Percentiles rank a stretch among this genome's conserved stretches.
phyloP scores from a whole-genome alignment of 2,888 invertebrate genomes.

The Sarcophaga rosellei region DNA sequence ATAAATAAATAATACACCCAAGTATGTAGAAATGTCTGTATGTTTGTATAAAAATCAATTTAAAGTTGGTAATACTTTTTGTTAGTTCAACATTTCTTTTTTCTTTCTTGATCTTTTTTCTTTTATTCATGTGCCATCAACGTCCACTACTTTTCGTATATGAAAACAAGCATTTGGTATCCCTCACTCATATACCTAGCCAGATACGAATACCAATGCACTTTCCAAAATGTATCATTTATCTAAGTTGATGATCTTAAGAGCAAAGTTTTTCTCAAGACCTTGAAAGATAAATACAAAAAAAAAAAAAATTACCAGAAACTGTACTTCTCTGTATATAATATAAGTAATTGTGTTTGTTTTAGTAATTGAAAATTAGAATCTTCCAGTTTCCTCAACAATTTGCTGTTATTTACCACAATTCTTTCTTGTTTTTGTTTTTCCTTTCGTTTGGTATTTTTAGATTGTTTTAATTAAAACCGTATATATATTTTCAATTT shows the following conservation, averaged over 20 bases:
- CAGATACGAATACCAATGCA: neutral
- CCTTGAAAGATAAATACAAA: slow-evolving; percentile 1
- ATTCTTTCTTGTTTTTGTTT: too few species aligned
- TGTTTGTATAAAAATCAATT: slow-evolving; percentile 61
- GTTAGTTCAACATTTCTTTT: slow-evolving; percentile 51
- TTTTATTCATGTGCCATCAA: slow-evolving; percentile 43
- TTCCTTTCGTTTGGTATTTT: neutral
- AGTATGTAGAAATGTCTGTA: neutral
- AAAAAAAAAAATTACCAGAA: slow-evolving; percentile 3
- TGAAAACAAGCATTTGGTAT: neutral
- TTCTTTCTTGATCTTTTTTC: too few species aligned
- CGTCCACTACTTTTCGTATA: neutral
- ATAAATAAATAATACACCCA: too few species aligned
- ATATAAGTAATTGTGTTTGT: slow-evolving; percentile 16
- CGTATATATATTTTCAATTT: neutral
- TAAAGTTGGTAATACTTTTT: slow-evolving; percentile 64
- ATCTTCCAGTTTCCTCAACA: slow-evolving; percentile 20
- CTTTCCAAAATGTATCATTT: slow-evolving; percentile 18
- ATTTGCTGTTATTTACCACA: slow-evolving; percentile 2
- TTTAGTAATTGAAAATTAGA: slow-evolving; percentile 46
- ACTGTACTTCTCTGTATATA: neutral
- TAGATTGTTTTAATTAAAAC: slow-evolving; percentile 21
- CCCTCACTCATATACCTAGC: neutral
- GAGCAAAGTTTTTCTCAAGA: slow-evolving; percentile 33
- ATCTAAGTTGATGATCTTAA: slow-evolving; percentile 43